Evolutionary conservation across 2,113 vertebrate species (phyloP).

Genomic region (Lonchura striata): DNA sequence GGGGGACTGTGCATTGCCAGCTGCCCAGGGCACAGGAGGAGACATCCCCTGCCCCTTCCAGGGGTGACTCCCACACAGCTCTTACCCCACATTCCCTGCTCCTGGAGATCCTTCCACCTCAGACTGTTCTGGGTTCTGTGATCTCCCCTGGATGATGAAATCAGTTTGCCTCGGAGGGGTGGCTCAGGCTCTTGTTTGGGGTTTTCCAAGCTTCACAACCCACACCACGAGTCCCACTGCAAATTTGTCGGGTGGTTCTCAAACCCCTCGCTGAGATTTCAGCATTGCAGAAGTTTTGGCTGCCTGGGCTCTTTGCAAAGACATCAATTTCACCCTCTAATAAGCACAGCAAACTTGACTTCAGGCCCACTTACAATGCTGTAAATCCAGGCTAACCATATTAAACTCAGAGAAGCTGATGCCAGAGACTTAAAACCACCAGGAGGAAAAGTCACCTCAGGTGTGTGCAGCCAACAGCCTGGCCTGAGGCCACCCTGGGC

Average conservation of each 20-base stretch:
- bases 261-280: background rate
- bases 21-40: background rate
- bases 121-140: background rate
- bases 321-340: slow-evolving; percentile 6
- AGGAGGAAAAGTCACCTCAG: background rate
- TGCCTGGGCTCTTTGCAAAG: background rate
- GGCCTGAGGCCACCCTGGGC: background rate
- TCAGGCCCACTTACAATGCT: background rate
- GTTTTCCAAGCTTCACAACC: background rate
- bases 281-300: background rate
- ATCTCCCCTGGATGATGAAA: background rate
- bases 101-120: background rate
- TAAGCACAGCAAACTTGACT: background rate
- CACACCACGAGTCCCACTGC: background rate
- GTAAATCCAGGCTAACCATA: slow-evolving; percentile 11
- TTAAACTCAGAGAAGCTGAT: background rate
- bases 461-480: background rate
- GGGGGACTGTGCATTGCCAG: background rate
- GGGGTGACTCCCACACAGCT: background rate
- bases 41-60: background rate
- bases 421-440: background rate
- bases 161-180: background rate
- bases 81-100: background rate
- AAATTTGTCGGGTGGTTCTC: background rate
- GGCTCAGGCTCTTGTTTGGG: background rate